These are phyloP conservation scores for Aldrovandia affinis DNA, from an alignment of 2,797 vertebrate species.

Conservation along the genomic window DNA sequence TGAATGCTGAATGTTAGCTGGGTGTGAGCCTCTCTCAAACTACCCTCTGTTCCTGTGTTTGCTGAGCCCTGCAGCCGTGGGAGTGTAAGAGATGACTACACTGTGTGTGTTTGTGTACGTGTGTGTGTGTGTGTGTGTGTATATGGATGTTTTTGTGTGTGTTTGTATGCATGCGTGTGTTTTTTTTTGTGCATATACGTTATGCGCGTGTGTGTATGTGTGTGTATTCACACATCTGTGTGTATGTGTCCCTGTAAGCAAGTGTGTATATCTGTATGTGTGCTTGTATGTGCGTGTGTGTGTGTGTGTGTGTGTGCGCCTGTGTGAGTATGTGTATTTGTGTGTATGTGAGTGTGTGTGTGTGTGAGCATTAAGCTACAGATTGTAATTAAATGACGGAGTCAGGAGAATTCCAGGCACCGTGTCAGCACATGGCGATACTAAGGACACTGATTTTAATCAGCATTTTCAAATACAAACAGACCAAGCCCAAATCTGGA, in stretches of 20 bases:
- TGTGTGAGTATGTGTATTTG: too few species aligned
- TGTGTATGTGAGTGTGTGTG: not conserved
- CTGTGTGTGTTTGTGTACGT: not conserved
- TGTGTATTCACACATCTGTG: too few species aligned
- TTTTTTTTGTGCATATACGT: too few species aligned
- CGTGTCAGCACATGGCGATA: conserved; percentile 26
- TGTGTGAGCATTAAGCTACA: not conserved
- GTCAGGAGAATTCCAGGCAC: not conserved
- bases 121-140: not conserved
- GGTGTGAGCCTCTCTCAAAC: not conserved
- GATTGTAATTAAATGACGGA: not conserved
- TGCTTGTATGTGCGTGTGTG: too few species aligned
- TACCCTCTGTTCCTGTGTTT: not conserved
- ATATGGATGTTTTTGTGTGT: too few species aligned
- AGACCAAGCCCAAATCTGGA: not conserved
- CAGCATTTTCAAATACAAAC: not conserved
- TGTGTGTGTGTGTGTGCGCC: not conserved
- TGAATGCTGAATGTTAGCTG: not conserved
- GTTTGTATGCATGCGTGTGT: too few species aligned
- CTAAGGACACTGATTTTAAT: conserved; percentile 1
- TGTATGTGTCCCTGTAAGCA: too few species aligned
- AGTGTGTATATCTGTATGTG: too few species aligned
- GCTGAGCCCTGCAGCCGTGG: not conserved
- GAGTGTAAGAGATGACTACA: too few species aligned
- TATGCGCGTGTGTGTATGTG: too few species aligned